Evolutionary conservation across 2,888 invertebrate species (phyloP), one percentile per base, ranked within the genome.

Genomic region (Smittia aterrima): DNA sequence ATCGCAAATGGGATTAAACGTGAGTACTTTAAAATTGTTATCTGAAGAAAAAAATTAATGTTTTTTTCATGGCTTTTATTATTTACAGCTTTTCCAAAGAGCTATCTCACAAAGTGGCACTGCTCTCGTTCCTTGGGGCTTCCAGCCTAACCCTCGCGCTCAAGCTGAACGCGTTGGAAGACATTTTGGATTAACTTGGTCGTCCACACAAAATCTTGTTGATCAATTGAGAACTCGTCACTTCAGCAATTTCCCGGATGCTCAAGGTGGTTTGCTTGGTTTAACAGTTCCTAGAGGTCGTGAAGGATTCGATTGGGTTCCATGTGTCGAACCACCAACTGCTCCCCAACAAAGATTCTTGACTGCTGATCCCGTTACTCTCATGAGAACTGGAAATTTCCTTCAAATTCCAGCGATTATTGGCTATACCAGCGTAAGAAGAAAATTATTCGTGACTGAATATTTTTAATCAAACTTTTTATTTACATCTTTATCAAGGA

Each of bases 41-140:
- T 32, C 32, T 6, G 32, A 9, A 32, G 9, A 6, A 6, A 32
- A 32, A 32, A 32, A 6, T 32, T 32, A 32, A 32, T n/a, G n/a
- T n/a, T n/a, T n/a, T n/a, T n/a, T n/a, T 32, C 32, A 32, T 6
- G 9, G n/a, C n/a, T n/a, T 32, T 66, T 67, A 16, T 67, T 22
- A 6, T 41, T 25, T 70, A 22, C 18, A 70, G 13, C 82, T 86
- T 13, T 89, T 89, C 79, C 80, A 85, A 76, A 82, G 86, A 24
- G 90, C 89, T 3, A 87, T 90, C 74, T 88, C 89, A 0, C 86
- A 86, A 80, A 91, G 91, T 78, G 91, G 91, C 0, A 84, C 87
- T 0, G 85, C 88, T 0, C 83, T 90, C 54, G 82, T 86, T 27
- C 84, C 87, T 0, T 87, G 86, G 86, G 82, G 87, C 0, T 83